Evolutionary conservation across 2,797 vertebrate genomes (phyloP).

Genomic region (Sebastes flavidus): DNA sequence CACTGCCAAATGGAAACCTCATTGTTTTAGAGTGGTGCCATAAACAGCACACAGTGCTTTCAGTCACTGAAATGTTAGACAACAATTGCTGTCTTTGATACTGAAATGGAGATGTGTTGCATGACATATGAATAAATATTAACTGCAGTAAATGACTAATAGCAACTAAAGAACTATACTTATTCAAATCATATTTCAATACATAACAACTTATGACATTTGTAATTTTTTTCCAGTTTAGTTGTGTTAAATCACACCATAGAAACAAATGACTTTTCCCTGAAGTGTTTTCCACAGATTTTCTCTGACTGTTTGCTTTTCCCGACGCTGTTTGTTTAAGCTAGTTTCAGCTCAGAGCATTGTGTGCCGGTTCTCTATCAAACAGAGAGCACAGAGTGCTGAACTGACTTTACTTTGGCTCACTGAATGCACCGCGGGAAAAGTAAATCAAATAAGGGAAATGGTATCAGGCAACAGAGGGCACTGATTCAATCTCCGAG

Average conservation of each 20-base stretch:
- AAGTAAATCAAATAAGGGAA: slow-evolving; percentile 41
- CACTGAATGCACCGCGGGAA: slow-evolving; percentile 20
- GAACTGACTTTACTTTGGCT: slow-evolving; percentile 33
- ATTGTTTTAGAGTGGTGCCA: slow-evolving; percentile 20
- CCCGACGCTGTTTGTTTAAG: slow-evolving; percentile 59
- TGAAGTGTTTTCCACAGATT: slow-evolving; percentile 27
- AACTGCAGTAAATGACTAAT: background rate
- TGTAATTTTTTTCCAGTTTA: background rate
- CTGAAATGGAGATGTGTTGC: slow-evolving; percentile 14
- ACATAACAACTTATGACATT: background rate
- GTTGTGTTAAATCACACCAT: background rate
- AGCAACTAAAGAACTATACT: background rate
- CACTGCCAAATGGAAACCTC: slow-evolving; percentile 37
- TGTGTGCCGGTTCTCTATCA: slow-evolving; percentile 45
- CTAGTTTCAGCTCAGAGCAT: slow-evolving; percentile 51
- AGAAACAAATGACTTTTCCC: background rate
- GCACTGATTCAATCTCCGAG: slow-evolving; percentile 26
- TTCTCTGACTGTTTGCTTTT: slow-evolving; percentile 59
- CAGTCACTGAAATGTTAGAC: background rate
- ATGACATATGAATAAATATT: slow-evolving; percentile 38
- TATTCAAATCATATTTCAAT: background rate
- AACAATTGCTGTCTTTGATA: background rate
- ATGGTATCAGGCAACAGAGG: slow-evolving; percentile 16
- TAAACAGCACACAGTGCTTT: background rate
- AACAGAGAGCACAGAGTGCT: slow-evolving; percentile 12